These are phyloP conservation scores for Sesia apiformis DNA, from an alignment of 2,888 invertebrate species.

Conservation along the genomic window DNA sequence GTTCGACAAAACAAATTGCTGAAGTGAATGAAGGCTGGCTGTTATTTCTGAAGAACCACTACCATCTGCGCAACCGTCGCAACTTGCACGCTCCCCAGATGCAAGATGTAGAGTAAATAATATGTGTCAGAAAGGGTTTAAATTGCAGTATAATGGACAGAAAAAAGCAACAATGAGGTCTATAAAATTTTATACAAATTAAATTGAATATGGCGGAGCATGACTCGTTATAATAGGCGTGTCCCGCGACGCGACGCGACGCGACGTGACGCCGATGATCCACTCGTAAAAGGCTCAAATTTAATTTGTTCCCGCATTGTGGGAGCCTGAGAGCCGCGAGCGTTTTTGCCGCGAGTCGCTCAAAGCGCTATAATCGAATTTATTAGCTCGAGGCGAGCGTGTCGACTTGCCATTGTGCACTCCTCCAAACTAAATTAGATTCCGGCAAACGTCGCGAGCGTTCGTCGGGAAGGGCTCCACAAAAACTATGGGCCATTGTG, in stretches of 20 bases:
- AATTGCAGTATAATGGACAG: no score
- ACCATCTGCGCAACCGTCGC: no score
- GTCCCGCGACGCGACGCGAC: constrained; percentile 3
- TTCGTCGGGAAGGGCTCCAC: background rate
- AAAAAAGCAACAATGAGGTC: no score
- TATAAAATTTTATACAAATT: background rate
- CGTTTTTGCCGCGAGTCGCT: background rate
- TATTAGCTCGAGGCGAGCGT: constrained; percentile 22
- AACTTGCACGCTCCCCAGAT: no score
- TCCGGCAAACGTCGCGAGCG: constrained; percentile 3
- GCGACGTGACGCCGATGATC: constrained; percentile 12
- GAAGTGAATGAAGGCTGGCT: no score
- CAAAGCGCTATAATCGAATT: constrained; percentile 27
- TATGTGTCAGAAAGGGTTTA: no score
- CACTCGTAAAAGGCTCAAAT: constrained; percentile 23
- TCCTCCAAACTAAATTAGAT: constrained; percentile 7
- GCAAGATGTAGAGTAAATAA: no score
- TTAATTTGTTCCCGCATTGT: constrained; percentile 24
- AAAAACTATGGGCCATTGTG: constrained; percentile 11
- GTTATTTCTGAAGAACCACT: no score
- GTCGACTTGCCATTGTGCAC: constrained; percentile 14
- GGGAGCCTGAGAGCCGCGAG: constrained; percentile 4
- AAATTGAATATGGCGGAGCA: constrained; percentile 10
- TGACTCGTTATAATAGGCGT: constrained; percentile 17
- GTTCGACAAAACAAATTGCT: no score